These are phyloP conservation scores for Melanocharis versteri DNA, from an alignment of 2,113 vertebrate genomes.

Conservation along the genomic window DNA sequence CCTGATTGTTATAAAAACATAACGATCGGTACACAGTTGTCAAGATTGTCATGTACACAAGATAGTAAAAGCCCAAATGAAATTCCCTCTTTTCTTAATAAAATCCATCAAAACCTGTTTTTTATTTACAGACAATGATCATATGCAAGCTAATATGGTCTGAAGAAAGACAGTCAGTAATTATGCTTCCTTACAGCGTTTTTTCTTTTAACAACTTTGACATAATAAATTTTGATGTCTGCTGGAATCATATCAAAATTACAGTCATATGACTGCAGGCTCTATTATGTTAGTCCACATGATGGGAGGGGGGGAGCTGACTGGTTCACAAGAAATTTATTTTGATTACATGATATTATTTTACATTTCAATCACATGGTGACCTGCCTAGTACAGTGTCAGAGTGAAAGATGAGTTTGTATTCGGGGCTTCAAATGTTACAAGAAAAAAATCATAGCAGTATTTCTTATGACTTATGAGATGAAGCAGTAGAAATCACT, in stretches of 20 bases:
- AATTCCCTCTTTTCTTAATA: conserved; percentile 1
- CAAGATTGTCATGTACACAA: neutral
- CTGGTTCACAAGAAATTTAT: neutral
- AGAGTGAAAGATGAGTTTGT: neutral
- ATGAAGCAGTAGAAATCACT: conserved; percentile 15
- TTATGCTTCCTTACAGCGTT: neutral
- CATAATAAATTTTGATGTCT: conserved; percentile 16
- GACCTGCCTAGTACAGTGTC: neutral
- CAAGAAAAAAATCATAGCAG: neutral
- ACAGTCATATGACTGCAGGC: neutral
- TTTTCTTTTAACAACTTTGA: conserved; percentile 15
- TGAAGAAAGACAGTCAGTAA: neutral
- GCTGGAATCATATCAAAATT: neutral
- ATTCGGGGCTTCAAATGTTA: neutral
- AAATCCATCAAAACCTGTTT: conserved; percentile 33
- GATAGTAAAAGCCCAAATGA: neutral
- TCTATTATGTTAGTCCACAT: neutral
- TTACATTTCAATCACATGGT: conserved; percentile 16
- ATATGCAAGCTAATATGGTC: neutral
- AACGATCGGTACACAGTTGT: conserved; percentile 10
- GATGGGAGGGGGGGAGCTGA: neutral
- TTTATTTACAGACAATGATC: conserved; percentile 30
- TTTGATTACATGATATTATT: neutral
- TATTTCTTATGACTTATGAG: conserved; percentile 29
- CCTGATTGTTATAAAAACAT: neutral